Conservation (phyloP, 2,888 invertebrate species). For the Ptychoptera albimana region DNA sequence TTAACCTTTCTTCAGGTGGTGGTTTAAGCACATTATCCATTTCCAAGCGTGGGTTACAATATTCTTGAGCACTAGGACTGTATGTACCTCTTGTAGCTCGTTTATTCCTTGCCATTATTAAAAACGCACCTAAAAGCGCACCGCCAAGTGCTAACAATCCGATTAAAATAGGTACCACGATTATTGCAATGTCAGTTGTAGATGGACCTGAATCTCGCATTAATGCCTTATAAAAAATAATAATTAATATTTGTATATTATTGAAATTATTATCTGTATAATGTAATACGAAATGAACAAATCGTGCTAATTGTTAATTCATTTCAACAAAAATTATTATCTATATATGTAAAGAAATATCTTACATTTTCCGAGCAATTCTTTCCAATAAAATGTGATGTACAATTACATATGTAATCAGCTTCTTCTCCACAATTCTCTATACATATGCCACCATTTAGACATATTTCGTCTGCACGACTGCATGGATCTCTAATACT, state of each 20-base stretch:
- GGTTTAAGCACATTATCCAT: conserved; percentile 90
- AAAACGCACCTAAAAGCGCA: conserved; percentile 50
- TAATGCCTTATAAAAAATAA: conserved; percentile 25
- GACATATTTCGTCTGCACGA: conserved; percentile 35
- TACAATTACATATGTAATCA: conserved; percentile 54
- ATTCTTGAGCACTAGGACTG: conserved; percentile 96
- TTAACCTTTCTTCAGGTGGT: conserved; percentile 92
- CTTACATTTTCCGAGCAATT: conserved; percentile 57
- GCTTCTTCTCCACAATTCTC: conserved; percentile 43
- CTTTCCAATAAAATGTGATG: conserved; percentile 50
- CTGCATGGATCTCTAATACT: conserved; percentile 56
- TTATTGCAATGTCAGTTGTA: conserved; percentile 50
- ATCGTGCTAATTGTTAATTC: no score
- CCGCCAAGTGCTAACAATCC: conserved; percentile 48
- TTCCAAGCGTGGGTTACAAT: conserved; percentile 89
- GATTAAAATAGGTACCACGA: conserved; percentile 57
- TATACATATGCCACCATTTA: conserved; percentile 52
- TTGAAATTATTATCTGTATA: no score
- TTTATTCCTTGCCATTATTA: conserved; percentile 84
- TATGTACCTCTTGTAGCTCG: conserved; percentile 92
- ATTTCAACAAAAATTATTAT: no score
- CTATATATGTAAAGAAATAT: conserved; percentile 8
- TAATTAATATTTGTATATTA: conserved; percentile 1
- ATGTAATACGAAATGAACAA: background rate
- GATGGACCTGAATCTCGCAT: conserved; percentile 26